Percentiles rank a stretch among this genome's conserved stretches.
phyloP scores from a whole-genome alignment of 2,888 invertebrate genomes.

The Apamea monoglypha region DNA sequence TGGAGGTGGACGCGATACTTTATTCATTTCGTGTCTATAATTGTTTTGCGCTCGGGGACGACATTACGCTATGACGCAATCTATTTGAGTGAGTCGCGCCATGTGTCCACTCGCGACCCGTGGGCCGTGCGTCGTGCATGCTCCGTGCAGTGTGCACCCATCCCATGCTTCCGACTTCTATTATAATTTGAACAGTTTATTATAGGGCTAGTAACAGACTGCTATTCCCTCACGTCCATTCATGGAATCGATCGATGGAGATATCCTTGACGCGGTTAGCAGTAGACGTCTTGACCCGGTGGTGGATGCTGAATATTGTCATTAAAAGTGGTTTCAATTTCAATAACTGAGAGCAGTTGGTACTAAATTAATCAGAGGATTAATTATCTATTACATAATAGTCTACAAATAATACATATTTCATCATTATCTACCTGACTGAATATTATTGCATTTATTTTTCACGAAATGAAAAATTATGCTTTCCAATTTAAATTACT shows the following conservation, averaged over 20 bases:
- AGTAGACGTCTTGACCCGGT: background rate
- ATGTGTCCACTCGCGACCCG: constrained; percentile 70
- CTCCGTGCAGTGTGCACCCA: constrained; percentile 29
- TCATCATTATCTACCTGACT: background rate
- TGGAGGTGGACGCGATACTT: constrained; percentile 80
- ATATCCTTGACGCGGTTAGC: background rate
- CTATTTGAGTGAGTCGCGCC: constrained; percentile 86
- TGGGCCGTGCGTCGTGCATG: background rate
- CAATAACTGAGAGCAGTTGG: background rate
- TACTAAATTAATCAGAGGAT: background rate
- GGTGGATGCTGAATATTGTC: background rate
- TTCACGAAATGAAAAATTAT: background rate
- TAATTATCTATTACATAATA: background rate
- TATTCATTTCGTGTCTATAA: constrained; percentile 87
- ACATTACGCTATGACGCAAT: constrained; percentile 85
- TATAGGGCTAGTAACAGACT: constrained; percentile 10
- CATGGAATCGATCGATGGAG: background rate
- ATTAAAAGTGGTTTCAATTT: background rate
- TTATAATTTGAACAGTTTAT: constrained; percentile 41
- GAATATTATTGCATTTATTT: background rate
- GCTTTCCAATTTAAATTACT: background rate
- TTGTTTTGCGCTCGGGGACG: constrained; percentile 85
- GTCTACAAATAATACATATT: background rate
- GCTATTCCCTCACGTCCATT: constrained; percentile 2
- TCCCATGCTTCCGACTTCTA: constrained; percentile 18